Conservation (phyloP, 2,113 vertebrate genomes). For the Xenopus borealis region DNA sequence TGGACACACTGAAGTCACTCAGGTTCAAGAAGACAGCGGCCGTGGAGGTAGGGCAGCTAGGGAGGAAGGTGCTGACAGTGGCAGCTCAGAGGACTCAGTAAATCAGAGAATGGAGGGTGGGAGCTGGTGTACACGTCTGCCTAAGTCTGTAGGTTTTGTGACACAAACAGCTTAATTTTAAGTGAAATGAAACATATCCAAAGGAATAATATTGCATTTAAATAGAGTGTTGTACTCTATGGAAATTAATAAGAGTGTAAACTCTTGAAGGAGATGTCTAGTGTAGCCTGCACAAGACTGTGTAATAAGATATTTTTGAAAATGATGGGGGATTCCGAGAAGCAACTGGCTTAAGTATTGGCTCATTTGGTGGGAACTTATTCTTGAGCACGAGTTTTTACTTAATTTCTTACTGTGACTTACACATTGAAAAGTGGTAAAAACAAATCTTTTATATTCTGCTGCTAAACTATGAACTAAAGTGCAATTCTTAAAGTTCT, state of each 20-base stretch:
- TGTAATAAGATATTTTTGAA: too few relatives aligned
- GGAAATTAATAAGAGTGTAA: too few relatives aligned
- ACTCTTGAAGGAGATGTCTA: too few relatives aligned
- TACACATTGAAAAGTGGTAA: too few relatives aligned
- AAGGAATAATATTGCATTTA: neutral
- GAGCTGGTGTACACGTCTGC: slow-evolving; percentile 32
- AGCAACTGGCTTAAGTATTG: too few relatives aligned
- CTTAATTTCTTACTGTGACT: too few relatives aligned
- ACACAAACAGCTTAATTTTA: slow-evolving; percentile 19
- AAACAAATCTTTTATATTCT: too few relatives aligned
- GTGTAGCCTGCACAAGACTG: too few relatives aligned
- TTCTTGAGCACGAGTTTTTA: too few relatives aligned
- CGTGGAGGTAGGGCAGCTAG: slow-evolving; percentile 25
- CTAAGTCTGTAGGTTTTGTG: slow-evolving; percentile 23
- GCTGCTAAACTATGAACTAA: neutral
- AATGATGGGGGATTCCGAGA: too few relatives aligned
- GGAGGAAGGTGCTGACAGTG: slow-evolving; percentile 28
- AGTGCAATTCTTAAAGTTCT: neutral
- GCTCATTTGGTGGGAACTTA: too few relatives aligned
- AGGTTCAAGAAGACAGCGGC: slow-evolving; percentile 47
- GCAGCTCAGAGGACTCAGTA: slow-evolving; percentile 8
- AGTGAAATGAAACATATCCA: neutral
- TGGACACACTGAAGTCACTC: slow-evolving; percentile 48
- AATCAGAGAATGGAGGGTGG: slow-evolving; percentile 9
- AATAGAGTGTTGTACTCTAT: too few relatives aligned